A percentile compares a stretch with the other conserved stretches of the same genome.
Evolutionary conservation across 2,888 invertebrate genomes (phyloP).

Genomic region (Coecobrya sp.): DNA sequence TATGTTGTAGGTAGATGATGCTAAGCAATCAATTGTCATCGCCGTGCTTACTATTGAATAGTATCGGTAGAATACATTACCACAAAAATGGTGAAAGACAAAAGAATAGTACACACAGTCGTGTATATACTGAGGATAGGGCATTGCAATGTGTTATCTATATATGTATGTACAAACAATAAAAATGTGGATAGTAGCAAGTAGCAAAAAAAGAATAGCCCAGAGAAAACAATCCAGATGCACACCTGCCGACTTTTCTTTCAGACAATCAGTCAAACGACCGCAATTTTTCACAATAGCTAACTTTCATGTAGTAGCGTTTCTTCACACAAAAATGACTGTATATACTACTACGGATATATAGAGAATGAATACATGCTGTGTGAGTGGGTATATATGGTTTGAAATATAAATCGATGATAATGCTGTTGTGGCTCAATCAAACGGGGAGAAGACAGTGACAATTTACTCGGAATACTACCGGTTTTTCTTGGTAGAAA

Average conservation of each 20-base stretch:
- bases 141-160: not conserved
- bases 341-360: not conserved
- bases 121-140: not conserved
- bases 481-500: not conserved
- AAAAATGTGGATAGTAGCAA: not conserved
- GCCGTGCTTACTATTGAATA: not conserved
- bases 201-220: not conserved
- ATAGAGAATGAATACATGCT: conserved; percentile 3
- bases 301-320: not conserved
- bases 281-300: not conserved
- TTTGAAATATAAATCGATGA: conserved; percentile 35
- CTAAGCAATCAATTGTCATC: not conserved
- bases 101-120: not conserved
- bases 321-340: not conserved
- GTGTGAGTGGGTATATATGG: not conserved
- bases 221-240: not conserved
- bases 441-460: not conserved
- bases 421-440: not conserved
- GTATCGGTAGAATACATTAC: not conserved
- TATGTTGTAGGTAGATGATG: not conserved
- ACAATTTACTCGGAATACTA: not conserved
- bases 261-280: not conserved
- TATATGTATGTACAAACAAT: no score
- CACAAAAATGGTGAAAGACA: not conserved
- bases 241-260: conserved; percentile 13